A percentile compares a stretch with the other conserved stretches of the same genome.
These are phyloP conservation scores for Scrobipalpa atriplicella DNA, from an alignment of 2,888 invertebrate species.

Conservation along the genomic window DNA sequence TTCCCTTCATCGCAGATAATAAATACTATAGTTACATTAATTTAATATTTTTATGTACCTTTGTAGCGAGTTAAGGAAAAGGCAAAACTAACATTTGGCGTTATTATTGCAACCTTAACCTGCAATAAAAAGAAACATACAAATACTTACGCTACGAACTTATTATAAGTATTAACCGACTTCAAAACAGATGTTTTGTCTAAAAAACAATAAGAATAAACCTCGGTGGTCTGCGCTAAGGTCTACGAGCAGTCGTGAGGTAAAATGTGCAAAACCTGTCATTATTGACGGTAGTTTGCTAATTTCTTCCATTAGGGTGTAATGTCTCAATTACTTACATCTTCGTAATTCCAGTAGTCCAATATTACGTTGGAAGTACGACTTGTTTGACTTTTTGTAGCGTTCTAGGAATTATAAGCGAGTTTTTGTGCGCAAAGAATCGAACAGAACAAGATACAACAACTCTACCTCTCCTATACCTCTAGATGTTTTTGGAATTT, in stretches of 20 bases:
- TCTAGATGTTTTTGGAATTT: no score
- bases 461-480: no score
- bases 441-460: background rate
- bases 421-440: background rate
- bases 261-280: constrained; percentile 42
- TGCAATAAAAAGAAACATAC: background rate
- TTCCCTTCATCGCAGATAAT: no score
- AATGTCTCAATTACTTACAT: constrained; percentile 43
- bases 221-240: constrained; percentile 40
- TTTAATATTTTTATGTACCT: background rate
- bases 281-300: constrained; percentile 36
- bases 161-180: constrained; percentile 37
- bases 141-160: no score
- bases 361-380: background rate
- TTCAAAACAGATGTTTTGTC: constrained; percentile 38
- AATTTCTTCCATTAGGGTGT: constrained; percentile 36
- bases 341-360: constrained; percentile 21
- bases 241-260: constrained; percentile 36
- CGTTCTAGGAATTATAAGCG: background rate
- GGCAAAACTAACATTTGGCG: background rate
- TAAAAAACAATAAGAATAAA: constrained; percentile 37
- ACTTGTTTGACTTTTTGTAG: background rate
- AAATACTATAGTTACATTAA: no score
- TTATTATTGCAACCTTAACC: background rate
- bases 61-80: background rate